These are phyloP conservation scores for Clivina fossor DNA, from an alignment of 2,888 invertebrate species.

Conservation along the genomic window DNA sequence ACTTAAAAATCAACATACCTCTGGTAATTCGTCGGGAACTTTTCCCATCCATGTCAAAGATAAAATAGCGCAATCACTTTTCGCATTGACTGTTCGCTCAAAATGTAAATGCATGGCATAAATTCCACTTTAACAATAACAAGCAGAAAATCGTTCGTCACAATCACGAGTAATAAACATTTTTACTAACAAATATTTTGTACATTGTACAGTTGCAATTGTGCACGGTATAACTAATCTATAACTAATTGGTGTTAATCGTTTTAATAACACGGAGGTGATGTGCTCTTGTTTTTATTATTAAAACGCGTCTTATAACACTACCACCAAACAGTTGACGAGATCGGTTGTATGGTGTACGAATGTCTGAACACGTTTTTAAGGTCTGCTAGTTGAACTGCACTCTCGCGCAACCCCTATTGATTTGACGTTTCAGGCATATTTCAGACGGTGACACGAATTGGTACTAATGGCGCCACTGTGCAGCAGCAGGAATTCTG, in stretches of 20 bases:
- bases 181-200: too few relatives aligned
- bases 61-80: conserved; percentile 92
- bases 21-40: conserved; percentile 92
- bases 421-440: conserved; percentile 28
- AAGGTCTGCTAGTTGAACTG: too few relatives aligned
- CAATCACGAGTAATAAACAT: background rate
- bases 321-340: too few relatives aligned
- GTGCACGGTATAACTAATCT: too few relatives aligned
- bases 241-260: too few relatives aligned
- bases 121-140: conserved; percentile 25
- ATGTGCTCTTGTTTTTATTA: background rate
- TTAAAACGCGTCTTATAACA: too few relatives aligned
- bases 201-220: too few relatives aligned
- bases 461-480: conserved; percentile 24
- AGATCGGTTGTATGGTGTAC: too few relatives aligned
- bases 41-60: conserved; percentile 99
- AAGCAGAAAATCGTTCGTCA: too few relatives aligned
- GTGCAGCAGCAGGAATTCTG: conserved; percentile 11
- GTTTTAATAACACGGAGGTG: background rate
- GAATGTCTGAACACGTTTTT: too few relatives aligned
- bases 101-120: conserved; percentile 90
- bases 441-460: conserved; percentile 24
- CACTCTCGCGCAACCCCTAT: conserved; percentile 31
- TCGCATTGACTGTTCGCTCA: conserved; percentile 89
- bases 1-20: conserved; percentile 63